These are phyloP conservation scores for Drosophila leonis DNA, from an alignment of 2,888 invertebrate species.

Conservation along the genomic window DNA sequence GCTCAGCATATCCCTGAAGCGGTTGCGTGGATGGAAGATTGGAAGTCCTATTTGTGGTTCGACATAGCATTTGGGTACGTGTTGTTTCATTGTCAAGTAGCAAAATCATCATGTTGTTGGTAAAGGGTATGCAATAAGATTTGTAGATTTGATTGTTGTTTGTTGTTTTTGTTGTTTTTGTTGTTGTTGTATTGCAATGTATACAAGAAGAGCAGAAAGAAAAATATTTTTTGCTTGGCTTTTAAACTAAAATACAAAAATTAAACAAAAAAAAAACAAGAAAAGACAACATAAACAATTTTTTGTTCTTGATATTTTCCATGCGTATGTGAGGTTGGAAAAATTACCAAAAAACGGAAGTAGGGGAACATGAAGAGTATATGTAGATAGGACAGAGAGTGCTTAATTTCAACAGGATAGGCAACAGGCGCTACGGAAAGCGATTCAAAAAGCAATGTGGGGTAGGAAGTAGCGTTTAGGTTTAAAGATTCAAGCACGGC, in stretches of 20 bases:
- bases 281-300: conserved; percentile 75
- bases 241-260: conserved; percentile 82
- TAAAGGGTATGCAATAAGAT: conserved; percentile 59
- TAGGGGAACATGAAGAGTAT: conserved; percentile 16
- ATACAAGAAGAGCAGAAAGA: conserved; percentile 82
- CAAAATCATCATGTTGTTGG: conserved; percentile 48
- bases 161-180: conserved; percentile 1
- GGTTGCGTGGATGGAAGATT: conserved; percentile 89
- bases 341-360: conserved; percentile 65
- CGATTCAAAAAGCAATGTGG: conserved; percentile 53
- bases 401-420: conserved; percentile 8
- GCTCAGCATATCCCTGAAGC: conserved; percentile 90
- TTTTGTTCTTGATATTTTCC: conserved; percentile 80
- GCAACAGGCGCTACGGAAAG: conserved; percentile 61
- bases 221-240: conserved; percentile 77
- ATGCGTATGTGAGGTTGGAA: conserved; percentile 77
- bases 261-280: conserved; percentile 75
- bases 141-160: conserved; percentile 54
- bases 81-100: conserved; percentile 44
- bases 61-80: conserved; percentile 50
- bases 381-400: conserved; percentile 22
- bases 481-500: conserved; percentile 60
- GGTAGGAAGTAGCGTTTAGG: conserved; percentile 16
- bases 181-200: conserved; percentile 72
- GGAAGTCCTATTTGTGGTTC: conserved; percentile 87